Conservation (phyloP, 2,888 invertebrate species). For the Epistrophe eligans region DNA sequence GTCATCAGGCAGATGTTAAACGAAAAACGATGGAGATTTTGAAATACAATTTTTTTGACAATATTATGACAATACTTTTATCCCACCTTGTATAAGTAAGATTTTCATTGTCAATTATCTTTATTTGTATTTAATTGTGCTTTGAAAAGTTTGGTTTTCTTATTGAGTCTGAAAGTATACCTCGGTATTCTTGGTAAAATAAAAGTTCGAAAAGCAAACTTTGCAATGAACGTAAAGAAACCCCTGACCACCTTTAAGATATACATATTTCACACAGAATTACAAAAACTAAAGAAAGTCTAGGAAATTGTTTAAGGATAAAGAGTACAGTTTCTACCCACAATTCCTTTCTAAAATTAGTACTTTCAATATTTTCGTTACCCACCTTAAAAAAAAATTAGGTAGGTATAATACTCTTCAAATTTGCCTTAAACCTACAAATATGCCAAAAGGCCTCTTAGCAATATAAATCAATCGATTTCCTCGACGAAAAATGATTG, state of each 20-base stretch:
- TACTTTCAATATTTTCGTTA: conserved; percentile 23
- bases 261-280: background rate
- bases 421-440: conserved; percentile 31
- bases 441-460: conserved; percentile 12
- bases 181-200: too few relatives aligned
- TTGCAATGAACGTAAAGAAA: too few relatives aligned
- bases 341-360: conserved; percentile 3
- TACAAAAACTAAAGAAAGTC: background rate
- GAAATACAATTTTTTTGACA: too few relatives aligned
- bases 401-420: background rate
- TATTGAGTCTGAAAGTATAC: too few relatives aligned
- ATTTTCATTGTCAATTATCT: too few relatives aligned
- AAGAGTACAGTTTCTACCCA: background rate
- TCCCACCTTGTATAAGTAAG: too few relatives aligned
- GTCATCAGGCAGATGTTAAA: too few relatives aligned
- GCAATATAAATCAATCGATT: conserved; percentile 58
- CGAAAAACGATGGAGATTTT: too few relatives aligned
- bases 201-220: too few relatives aligned
- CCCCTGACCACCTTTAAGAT: background rate
- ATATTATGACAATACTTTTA: too few relatives aligned
- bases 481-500: conserved; percentile 48
- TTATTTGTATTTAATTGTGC: too few relatives aligned
- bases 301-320: background rate
- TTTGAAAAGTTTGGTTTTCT: too few relatives aligned
- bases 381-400: background rate